phyloP scores from a whole-genome alignment of 2,888 invertebrate genomes.

The Doris montereyensis region DNA sequence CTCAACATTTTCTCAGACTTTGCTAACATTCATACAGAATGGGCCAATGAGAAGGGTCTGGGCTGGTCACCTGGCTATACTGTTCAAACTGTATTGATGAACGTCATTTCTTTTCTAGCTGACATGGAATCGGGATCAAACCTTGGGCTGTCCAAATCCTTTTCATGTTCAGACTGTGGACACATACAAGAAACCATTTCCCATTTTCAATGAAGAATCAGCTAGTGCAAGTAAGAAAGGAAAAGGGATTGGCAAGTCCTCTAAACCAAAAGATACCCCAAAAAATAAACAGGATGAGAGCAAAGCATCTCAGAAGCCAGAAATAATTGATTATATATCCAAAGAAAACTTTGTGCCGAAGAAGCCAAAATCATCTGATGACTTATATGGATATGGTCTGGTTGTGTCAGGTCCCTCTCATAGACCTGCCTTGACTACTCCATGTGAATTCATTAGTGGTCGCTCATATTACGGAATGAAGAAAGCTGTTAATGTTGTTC shows the following conservation, averaged over 20 bases:
- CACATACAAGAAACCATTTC: too few species aligned
- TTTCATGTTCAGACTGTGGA: constrained; percentile 61
- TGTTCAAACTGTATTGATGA: constrained; percentile 64
- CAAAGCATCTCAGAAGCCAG: constrained; percentile 36
- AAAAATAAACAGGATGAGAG: constrained; percentile 4
- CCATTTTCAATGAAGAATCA: not conserved
- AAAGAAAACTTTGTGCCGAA: constrained; percentile 52
- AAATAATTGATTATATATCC: constrained; percentile 62
- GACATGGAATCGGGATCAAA: constrained; percentile 59
- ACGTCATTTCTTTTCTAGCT: constrained; percentile 61
- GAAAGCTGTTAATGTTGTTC: constrained; percentile 55
- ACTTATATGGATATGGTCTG: constrained; percentile 62
- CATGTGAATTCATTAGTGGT: constrained; percentile 61
- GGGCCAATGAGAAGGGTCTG: constrained; percentile 60
- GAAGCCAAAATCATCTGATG: constrained; percentile 52
- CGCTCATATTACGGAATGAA: constrained; percentile 61
- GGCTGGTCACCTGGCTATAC: constrained; percentile 68
- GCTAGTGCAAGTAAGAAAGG: constrained; percentile 31
- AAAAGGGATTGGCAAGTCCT: not conserved
- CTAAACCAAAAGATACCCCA: not conserved
- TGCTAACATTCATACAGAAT: constrained; percentile 62
- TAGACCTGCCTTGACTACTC: constrained; percentile 60
- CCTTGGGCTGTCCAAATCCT: constrained; percentile 54
- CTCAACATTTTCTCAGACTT: constrained; percentile 67
- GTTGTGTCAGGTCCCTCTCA: constrained; percentile 58